Evolutionary conservation across 2,797 vertebrate species (phyloP).

Genomic region (Oreochromis grahami): DNA sequence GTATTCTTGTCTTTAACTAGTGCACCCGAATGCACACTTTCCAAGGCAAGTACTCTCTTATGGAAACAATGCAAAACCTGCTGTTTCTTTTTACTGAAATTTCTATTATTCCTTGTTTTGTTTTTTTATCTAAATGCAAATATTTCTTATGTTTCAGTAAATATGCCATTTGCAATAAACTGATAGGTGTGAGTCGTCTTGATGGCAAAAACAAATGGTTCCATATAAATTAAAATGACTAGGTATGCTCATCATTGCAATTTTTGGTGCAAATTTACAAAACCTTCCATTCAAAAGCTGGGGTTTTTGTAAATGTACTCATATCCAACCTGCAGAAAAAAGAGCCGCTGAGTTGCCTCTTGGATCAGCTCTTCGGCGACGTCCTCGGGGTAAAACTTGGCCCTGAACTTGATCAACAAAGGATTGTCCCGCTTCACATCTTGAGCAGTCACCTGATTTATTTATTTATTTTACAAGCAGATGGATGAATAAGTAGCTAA

Average conservation of each 20-base stretch:
- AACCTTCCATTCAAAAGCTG: background rate
- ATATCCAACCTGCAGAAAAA: constrained; percentile 86
- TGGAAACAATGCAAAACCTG: background rate
- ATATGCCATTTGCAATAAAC: background rate
- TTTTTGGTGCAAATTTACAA: background rate
- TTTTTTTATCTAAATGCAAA: background rate
- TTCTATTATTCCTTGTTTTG: background rate
- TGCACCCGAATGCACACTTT: background rate
- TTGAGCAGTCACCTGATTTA: constrained; percentile 87
- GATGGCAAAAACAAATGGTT: background rate
- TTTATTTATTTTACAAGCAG: background rate
- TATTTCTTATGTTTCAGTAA: background rate
- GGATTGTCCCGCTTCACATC: constrained; percentile 93
- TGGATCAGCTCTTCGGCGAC: constrained; percentile 95
- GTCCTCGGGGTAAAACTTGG: constrained; percentile 96
- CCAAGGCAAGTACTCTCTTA: constrained; percentile 4
- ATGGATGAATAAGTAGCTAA: background rate
- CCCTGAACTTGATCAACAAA: constrained; percentile 93
- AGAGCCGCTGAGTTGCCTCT: constrained; percentile 93
- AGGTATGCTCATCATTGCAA: background rate
- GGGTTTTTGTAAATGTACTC: background rate
- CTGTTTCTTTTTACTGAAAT: background rate
- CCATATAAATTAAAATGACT: background rate
- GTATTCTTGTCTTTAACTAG: background rate
- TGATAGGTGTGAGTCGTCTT: background rate